Conservation (phyloP, 2,113 vertebrate species). For the Chlorodrepanis virens region DNA sequence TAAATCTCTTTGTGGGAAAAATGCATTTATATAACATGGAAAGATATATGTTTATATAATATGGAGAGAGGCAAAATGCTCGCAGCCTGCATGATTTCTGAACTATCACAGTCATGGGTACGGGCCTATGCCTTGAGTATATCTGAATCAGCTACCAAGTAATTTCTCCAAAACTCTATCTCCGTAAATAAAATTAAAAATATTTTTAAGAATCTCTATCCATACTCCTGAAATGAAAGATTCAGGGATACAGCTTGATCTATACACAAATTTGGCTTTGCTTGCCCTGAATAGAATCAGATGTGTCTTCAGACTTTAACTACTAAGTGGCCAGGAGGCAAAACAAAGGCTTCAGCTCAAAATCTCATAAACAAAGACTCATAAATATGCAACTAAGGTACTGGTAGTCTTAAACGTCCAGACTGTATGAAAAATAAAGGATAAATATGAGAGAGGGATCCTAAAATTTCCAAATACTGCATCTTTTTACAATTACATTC, state of each 20-base stretch:
- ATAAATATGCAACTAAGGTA: not conserved
- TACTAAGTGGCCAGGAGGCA: not conserved
- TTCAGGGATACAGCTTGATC: not conserved
- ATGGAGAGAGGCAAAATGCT: accelerated
- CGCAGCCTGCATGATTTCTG: not conserved
- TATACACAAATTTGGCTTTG: not conserved
- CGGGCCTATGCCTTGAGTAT: not conserved
- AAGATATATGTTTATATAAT: not conserved
- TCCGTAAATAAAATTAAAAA: not conserved
- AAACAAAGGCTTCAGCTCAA: not conserved
- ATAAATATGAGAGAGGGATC: not conserved
- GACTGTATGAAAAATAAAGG: not conserved
- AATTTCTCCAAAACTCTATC: not conserved
- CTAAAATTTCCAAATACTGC: not conserved
- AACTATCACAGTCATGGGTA: not conserved
- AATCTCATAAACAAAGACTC: not conserved
- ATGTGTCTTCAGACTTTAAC: not conserved
- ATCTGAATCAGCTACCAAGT: not conserved
- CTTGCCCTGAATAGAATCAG: not conserved
- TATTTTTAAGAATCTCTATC: not conserved
- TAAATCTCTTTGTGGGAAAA: not conserved
- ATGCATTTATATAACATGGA: not conserved
- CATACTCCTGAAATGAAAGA: not conserved
- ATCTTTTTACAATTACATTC: not conserved
- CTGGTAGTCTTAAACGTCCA: not conserved